These are phyloP conservation scores for Esox lucius DNA, from an alignment of 2,797 vertebrate genomes.

Conservation along the genomic window DNA sequence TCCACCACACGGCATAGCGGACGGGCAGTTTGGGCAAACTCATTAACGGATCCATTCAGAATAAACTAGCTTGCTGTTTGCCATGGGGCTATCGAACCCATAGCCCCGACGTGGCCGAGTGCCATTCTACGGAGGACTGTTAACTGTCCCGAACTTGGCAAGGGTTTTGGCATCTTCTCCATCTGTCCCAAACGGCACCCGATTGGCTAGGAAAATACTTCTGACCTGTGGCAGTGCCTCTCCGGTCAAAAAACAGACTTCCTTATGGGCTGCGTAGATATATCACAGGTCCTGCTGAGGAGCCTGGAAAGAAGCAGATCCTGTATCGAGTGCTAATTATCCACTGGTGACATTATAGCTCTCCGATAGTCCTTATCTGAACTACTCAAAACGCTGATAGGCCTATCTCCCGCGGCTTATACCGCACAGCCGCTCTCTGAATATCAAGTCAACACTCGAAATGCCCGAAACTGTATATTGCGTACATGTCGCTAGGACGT, in stretches of 20 bases:
- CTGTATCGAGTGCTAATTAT: background rate
- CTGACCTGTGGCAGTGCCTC: too few species aligned
- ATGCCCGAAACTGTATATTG: background rate
- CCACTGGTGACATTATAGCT: constrained; percentile 3
- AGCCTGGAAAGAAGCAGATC: background rate
- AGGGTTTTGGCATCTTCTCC: too few species aligned
- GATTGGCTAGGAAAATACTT: too few species aligned
- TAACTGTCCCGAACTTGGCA: too few species aligned
- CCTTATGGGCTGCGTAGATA: background rate
- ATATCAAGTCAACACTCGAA: background rate
- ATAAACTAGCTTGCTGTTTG: too few species aligned
- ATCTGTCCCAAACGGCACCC: too few species aligned
- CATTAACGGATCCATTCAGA: too few species aligned
- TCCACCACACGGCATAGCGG: too few species aligned
- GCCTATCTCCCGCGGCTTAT: background rate
- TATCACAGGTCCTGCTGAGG: background rate
- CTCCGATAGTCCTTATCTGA: background rate
- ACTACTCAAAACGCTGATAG: background rate
- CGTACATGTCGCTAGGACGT: background rate
- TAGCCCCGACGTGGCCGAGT: too few species aligned
- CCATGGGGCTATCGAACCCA: too few species aligned
- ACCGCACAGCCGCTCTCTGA: background rate
- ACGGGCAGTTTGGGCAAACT: too few species aligned
- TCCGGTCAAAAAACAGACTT: background rate
- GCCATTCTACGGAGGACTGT: too few species aligned